phyloP scores from a whole-genome alignment of 2,888 invertebrate genomes.

The Spodoptera exigua region DNA sequence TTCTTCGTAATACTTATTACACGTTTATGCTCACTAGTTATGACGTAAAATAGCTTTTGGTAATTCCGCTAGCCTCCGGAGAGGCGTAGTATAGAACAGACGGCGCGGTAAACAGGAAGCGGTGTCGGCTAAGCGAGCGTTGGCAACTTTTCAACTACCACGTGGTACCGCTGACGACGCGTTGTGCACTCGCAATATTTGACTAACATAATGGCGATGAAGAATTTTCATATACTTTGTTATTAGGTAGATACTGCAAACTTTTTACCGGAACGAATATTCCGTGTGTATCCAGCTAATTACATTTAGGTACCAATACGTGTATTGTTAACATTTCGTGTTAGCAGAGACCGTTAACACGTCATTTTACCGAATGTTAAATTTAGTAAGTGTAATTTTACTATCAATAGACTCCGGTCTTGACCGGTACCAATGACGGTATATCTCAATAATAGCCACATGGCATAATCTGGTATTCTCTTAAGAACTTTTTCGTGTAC shows the following conservation, averaged over 20 bases:
- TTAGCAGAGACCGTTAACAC: conserved; percentile 9
- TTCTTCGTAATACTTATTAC: conserved; percentile 41
- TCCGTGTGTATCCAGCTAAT: conserved; percentile 8
- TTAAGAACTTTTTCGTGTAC: conserved; percentile 65
- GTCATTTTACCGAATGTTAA: conserved; percentile 36
- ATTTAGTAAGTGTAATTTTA: conserved; percentile 32
- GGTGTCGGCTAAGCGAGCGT: conserved; percentile 72
- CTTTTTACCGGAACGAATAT: conserved; percentile 15
- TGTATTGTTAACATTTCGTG: neutral
- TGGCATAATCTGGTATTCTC: conserved; percentile 66
- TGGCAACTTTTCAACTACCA: conserved; percentile 84
- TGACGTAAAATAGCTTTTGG: conserved; percentile 64
- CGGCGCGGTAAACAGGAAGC: conserved; percentile 84
- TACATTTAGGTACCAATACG: neutral
- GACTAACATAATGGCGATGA: conserved; percentile 42
- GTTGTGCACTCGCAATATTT: conserved; percentile 56
- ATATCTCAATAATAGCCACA: conserved; percentile 67
- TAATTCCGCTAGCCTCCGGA: conserved; percentile 61
- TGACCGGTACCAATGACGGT: conserved; percentile 64
- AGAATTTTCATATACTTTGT: conserved; percentile 25
- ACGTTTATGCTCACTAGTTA: conserved; percentile 36
- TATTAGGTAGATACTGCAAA: too few species aligned
- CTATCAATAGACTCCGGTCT: conserved; percentile 46
- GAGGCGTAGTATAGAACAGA: conserved; percentile 67
- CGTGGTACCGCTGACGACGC: conserved; percentile 67